phyloP scores from a whole-genome alignment of 2,113 vertebrate genomes.

The Sturnus vulgaris region DNA sequence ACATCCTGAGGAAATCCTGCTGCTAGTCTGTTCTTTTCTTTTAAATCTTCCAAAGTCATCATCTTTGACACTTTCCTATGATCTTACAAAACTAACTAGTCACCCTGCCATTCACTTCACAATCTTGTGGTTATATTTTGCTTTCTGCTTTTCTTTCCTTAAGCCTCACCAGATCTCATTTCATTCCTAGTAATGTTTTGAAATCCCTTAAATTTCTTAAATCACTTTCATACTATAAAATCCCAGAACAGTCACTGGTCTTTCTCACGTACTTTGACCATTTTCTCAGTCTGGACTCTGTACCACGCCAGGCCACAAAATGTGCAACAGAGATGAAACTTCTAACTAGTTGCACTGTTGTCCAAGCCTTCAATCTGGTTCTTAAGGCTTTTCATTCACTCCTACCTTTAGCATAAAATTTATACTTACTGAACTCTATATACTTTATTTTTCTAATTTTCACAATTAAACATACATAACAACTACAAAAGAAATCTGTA shows the following conservation, averaged over 20 bases:
- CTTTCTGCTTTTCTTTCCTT: not conserved
- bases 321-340: not conserved
- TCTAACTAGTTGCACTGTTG: not conserved
- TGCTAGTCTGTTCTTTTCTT: not conserved
- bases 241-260: not conserved
- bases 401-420: not conserved
- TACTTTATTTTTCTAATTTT: not conserved
- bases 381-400: not conserved
- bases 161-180: not conserved
- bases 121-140: not conserved
- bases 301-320: not conserved
- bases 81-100: not conserved
- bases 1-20: not conserved
- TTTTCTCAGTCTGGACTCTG: not conserved
- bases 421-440: not conserved
- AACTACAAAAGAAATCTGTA: not conserved
- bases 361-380: not conserved
- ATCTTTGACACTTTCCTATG: not conserved
- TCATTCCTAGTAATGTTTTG: not conserved
- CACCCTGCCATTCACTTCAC: not conserved
- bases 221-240: not conserved
- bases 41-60: not conserved
- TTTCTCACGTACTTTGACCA: not conserved
- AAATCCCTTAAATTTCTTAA: not conserved
- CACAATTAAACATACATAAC: not conserved